Base-by-base conservation (phyloP, 2,113 vertebrate genomes). In the Salvelinus namaycush region DNA sequence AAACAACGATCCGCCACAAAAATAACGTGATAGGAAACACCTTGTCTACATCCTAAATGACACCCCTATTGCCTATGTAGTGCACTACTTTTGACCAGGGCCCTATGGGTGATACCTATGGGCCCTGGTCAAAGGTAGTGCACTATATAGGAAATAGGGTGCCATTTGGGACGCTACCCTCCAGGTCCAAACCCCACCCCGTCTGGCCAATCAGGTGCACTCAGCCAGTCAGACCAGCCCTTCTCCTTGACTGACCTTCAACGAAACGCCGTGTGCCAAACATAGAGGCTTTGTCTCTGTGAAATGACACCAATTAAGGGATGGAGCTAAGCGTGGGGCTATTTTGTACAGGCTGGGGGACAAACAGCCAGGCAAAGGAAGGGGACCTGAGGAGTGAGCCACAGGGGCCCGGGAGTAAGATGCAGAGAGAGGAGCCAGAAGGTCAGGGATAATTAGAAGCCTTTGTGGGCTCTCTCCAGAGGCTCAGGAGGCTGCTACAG, bases 401-500 rank as follows among this genome's bases (percentile, higher is more conserved):
- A 65, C 66, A 68, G 81, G 70, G 78, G 76, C 62, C 31, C 20
- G 16, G 70, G 82, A 88, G 87, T 89, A 73, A 29, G 75, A 68
- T 70, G 66, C 39, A 72, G 64, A 75, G 79, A 83, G 78, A 67
- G 90, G 87, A 84, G 85, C 81, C 88, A 93, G 90, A 93, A 93
- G 93, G 93, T 93, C 93, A 93, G 89, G 87, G 92, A 92, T 94
- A 94, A 94, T 94, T 93, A 94, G 91, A 91, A 91, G 86, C 89
- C 91, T 92, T 91, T 88, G 87, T 88, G 89, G 89, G n/a, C 29
- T 6, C 84, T 89, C 91, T 91, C 82, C 82, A 89, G 91, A 87
- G 88, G 84, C 85, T 88, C 88, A 67, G 89, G 87, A 90, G 91
- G 89, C 85, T 87, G 77, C 84, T 77, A 72, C 91, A 92, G 90